Percentiles rank a stretch among this genome's conserved stretches.
phyloP scores from a whole-genome alignment of 2,113 vertebrate species.

The Thalassoma bifasciatum region DNA sequence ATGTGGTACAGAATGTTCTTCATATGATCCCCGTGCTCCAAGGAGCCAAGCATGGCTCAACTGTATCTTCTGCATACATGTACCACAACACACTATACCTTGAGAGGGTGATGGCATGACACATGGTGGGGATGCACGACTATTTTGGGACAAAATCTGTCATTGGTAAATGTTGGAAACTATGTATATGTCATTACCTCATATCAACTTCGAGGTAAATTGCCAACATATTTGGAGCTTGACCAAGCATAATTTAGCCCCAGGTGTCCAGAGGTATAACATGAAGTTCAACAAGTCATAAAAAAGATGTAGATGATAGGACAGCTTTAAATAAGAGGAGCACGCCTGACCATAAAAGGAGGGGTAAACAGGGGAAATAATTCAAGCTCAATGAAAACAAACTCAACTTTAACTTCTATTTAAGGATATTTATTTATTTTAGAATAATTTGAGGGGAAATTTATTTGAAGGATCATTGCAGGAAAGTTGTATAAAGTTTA shows the following conservation, averaged over 20 bases:
- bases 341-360: background rate
- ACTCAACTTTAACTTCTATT: background rate
- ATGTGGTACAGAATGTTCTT: constrained; percentile 17
- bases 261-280: background rate
- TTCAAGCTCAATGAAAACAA: no score
- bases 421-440: no score
- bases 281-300: background rate
- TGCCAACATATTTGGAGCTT: background rate
- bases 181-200: background rate
- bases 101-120: background rate
- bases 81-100: background rate
- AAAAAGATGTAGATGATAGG: background rate
- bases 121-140: background rate
- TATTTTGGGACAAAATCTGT: constrained; percentile 1
- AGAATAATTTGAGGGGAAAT: no score
- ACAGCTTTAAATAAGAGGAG: background rate
- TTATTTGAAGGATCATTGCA: no score
- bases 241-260: background rate
- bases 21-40: background rate
- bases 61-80: background rate
- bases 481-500: no score
- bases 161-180: background rate
- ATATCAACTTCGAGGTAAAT: background rate
- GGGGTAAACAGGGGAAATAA: background rate
- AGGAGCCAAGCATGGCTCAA: background rate